phyloP scores from a whole-genome alignment of 2,113 vertebrate species.

The Phalacrocorax carbo region DNA sequence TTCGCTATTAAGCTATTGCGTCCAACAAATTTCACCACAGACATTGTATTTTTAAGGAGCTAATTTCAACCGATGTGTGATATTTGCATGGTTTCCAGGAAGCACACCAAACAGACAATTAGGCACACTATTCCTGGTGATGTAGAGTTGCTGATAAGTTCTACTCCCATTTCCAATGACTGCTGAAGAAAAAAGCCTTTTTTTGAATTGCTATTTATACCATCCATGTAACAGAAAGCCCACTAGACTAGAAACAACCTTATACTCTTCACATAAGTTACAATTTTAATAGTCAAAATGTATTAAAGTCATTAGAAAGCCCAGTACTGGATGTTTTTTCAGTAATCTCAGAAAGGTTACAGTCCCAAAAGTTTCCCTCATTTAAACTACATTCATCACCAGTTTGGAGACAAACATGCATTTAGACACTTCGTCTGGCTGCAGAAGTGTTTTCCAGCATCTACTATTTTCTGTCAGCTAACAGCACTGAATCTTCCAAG shows the following conservation, averaged over 20 bases:
- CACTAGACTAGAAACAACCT: background rate
- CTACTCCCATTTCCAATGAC: background rate
- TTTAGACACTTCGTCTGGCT: conserved; percentile 1
- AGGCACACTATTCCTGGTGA: background rate
- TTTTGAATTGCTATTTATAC: background rate
- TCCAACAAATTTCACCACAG: background rate
- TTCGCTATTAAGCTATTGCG: accelerated
- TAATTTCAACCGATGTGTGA: background rate
- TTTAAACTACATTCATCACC: conserved; percentile 26
- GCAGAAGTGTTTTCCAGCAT: conserved; percentile 27
- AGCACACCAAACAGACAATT: background rate
- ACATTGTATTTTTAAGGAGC: background rate
- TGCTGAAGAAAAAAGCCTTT: background rate
- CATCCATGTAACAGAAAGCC: background rate
- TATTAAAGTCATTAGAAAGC: background rate
- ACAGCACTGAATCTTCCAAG: conserved; percentile 1
- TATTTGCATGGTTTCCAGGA: background rate
- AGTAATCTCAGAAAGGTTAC: background rate
- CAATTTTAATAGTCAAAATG: background rate
- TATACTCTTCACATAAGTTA: background rate
- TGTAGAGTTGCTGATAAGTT: background rate
- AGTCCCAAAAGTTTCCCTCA: conserved; percentile 8
- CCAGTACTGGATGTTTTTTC: background rate
- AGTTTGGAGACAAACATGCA: conserved; percentile 10
- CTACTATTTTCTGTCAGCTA: conserved; percentile 36